phyloP scores from a whole-genome alignment of 2,113 vertebrate genomes.

The Bambusicola thoracicus region DNA sequence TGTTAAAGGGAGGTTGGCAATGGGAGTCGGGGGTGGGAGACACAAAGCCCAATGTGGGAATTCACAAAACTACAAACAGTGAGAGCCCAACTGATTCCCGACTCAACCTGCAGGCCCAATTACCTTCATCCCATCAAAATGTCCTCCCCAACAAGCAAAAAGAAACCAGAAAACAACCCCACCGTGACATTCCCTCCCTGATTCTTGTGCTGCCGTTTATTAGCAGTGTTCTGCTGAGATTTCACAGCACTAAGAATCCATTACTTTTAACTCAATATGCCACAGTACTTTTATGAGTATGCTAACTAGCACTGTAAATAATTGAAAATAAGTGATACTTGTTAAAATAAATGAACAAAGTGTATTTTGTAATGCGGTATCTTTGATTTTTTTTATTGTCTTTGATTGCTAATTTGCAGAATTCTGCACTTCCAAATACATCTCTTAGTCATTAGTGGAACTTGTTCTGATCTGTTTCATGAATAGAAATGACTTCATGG shows the following conservation, averaged over 20 bases:
- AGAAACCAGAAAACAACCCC: conserved; percentile 17
- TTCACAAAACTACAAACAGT: conserved; percentile 5
- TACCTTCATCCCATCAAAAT: conserved; percentile 39
- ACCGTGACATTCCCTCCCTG: not conserved
- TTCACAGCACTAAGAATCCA: conserved; percentile 50
- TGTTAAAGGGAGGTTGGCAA: conserved; percentile 1
- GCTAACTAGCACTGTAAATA: conserved; percentile 72
- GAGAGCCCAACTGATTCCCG: conserved; percentile 12
- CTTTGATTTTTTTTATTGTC: conserved; percentile 67
- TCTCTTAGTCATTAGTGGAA: conserved; percentile 59
- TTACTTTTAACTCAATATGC: conserved; percentile 67
- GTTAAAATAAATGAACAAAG: conserved; percentile 73
- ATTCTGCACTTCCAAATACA: conserved; percentile 45
- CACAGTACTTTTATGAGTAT: conserved; percentile 46
- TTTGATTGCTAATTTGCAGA: conserved; percentile 68
- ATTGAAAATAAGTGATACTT: conserved; percentile 76
- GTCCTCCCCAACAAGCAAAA: conserved; percentile 5
- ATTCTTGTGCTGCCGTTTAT: conserved; percentile 32
- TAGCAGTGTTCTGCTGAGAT: conserved; percentile 39
- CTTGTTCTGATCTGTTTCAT: conserved; percentile 55
- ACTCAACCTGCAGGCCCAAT: conserved; percentile 33
- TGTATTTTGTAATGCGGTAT: conserved; percentile 56
- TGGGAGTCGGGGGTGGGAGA: conserved; percentile 1
- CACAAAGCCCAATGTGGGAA: not conserved
- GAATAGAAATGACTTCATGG: conserved; percentile 30